Evolutionary conservation across 2,888 invertebrate species (phyloP), one percentile per base, ranked within the genome.

Genomic region (Podotricha telesiphe): DNA sequence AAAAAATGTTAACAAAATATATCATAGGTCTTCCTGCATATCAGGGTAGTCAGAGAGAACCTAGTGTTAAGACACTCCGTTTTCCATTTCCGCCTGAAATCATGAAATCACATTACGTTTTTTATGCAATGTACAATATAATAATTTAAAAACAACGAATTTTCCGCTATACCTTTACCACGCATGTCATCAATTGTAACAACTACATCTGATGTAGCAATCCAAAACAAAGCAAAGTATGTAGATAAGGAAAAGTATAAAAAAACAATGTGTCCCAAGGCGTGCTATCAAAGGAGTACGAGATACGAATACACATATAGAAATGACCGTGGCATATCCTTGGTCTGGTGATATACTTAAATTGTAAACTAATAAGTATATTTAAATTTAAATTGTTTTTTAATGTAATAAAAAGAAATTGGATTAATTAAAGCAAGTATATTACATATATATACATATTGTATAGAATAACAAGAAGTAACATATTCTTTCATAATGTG

Each of bases 301-400:
- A 63, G 66, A 63, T 37, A 53, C 15, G 74, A 67, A 74, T 74
- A 70, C 58, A 50, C 62, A 20, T 50, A 50, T 62, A 62, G 48
- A 50, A 22, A 28, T 58, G 69, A 55, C 71, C 67, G 42, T 65
- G 72, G 66, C 72, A 59, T 58, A 67, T 45, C 69, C 69, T 70
- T 64, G 65, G 47, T 56, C 47, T 58, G 22, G 53, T 48, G 56
- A 58, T 67, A 69, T 34, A 62, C 42, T 80, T 1, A 83, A 84
- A 62, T 76, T 78, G 6, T 69, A 78, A 0, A 28, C 53, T 61
- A 67, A 67, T 67, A 45, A 53, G n/a, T 45, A 40, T 17, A 62
- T 55, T 67, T 67, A 47, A 42, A 67, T 67, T 19, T 45, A 61
- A 61, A 62, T 61, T 61, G 53, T 20, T 17, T 17, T 34, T 6